Conservation (phyloP, 2,888 invertebrate species). For the Geophilus truncorum region DNA sequence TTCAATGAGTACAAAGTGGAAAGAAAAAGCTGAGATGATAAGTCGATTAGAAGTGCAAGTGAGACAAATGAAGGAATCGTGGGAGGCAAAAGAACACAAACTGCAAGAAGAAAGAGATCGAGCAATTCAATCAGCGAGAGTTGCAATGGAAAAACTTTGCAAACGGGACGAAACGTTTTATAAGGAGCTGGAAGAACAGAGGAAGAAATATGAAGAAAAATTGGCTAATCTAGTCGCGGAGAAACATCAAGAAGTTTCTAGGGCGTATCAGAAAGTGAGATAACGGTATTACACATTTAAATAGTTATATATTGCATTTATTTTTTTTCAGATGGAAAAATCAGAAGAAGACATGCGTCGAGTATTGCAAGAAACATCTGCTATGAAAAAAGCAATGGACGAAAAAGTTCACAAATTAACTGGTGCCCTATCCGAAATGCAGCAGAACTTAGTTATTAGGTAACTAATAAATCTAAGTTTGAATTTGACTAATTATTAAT, state of each 20-base stretch:
- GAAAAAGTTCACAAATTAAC: constrained; percentile 32
- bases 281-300: neutral
- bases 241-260: constrained; percentile 17
- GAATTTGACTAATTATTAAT: neutral
- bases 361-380: constrained; percentile 18
- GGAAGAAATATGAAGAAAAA: constrained; percentile 30
- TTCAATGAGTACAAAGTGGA: constrained; percentile 32
- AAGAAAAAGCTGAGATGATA: constrained; percentile 32
- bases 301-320: neutral
- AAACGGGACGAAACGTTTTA: constrained; percentile 19
- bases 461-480: neutral
- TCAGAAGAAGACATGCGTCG: constrained; percentile 30
- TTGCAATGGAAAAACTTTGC: constrained; percentile 29
- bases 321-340: constrained; percentile 21
- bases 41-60: constrained; percentile 30
- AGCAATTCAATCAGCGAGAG: constrained; percentile 28
- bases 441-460: constrained; percentile 30
- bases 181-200: constrained; percentile 30
- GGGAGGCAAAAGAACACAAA: constrained; percentile 32
- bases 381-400: constrained; percentile 29
- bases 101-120: constrained; percentile 31
- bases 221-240: neutral
- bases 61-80: constrained; percentile 30
- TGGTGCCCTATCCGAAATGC: constrained; percentile 30
- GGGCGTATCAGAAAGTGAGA: constrained; percentile 30